Conservation (phyloP, 2,888 invertebrate species). For the Polietes domitor region DNA sequence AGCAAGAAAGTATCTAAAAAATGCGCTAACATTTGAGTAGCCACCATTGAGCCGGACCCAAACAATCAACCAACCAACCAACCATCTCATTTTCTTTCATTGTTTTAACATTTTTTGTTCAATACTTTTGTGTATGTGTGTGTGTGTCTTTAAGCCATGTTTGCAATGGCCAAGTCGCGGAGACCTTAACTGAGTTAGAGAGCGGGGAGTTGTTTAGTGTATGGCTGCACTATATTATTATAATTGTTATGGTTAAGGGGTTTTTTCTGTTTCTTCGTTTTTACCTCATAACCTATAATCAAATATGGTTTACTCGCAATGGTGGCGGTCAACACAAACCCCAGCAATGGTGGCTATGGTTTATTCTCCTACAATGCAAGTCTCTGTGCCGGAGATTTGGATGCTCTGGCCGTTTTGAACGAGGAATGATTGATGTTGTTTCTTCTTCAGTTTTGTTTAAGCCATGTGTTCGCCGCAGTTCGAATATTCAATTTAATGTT, state of each 20-base stretch:
- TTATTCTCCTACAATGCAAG: conserved; percentile 6
- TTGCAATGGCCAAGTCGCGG: no score
- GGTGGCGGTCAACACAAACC: not conserved
- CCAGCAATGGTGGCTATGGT: conserved; percentile 28
- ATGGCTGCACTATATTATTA: conserved; percentile 43
- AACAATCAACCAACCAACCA: conserved; percentile 17
- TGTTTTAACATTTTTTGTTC: conserved; percentile 40
- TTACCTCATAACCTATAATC: conserved; percentile 57
- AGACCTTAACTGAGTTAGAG: not conserved
- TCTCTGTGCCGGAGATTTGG: not conserved
- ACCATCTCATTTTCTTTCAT: conserved; percentile 38
- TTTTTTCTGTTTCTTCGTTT: conserved; percentile 30
- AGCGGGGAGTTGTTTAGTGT: not conserved
- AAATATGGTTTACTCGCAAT: conserved; percentile 61
- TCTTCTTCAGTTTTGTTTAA: conserved; percentile 20
- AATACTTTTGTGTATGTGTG: conserved; percentile 8
- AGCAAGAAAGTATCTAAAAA: not conserved
- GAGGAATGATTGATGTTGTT: conserved; percentile 62
- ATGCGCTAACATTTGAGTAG: conserved; percentile 21
- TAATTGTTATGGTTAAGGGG: conserved; percentile 59
- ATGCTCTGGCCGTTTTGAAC: conserved; percentile 13
- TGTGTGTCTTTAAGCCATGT: no score
- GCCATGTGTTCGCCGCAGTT: conserved; percentile 27
- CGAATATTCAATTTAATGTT: conserved; percentile 11
- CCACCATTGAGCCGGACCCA: not conserved